Evolutionary conservation across 1,140 invertebrate species (phyloP).

Genomic region (Drosophila sp.): DNA sequence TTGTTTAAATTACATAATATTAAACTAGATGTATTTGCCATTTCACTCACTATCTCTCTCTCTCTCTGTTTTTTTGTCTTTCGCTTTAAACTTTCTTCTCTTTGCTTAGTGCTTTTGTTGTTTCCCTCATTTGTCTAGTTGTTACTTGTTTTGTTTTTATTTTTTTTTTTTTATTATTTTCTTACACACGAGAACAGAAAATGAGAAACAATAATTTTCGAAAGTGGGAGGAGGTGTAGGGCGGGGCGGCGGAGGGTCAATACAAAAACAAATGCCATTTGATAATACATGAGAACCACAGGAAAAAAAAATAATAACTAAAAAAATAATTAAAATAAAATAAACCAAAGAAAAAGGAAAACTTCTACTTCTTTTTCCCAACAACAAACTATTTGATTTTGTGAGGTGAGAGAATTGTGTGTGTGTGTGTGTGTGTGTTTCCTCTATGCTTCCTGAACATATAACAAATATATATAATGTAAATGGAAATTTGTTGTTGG

Average conservation of each 20-base stretch:
- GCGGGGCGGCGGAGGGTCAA: slow-evolving; percentile 5
- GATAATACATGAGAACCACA: slow-evolving; percentile 66
- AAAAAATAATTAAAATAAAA: slow-evolving; percentile 62
- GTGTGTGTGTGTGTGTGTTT: slow-evolving; percentile 22
- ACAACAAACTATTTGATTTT: slow-evolving; percentile 30
- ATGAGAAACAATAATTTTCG: not conserved
- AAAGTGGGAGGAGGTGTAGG: not conserved
- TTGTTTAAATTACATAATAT: slow-evolving; percentile 79
- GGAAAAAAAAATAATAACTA: slow-evolving; percentile 33
- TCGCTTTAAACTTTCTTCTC: slow-evolving; percentile 28
- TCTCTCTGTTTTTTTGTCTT: slow-evolving; percentile 34
- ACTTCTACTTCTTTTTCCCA: slow-evolving; percentile 16
- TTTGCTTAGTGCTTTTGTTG: slow-evolving; percentile 41
- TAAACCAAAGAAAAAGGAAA: slow-evolving; percentile 43
- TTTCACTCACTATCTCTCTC: slow-evolving; percentile 34
- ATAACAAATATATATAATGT: slow-evolving; percentile 21
- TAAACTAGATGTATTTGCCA: slow-evolving; percentile 75
- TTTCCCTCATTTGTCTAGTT: slow-evolving; percentile 70
- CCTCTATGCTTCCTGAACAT: slow-evolving; percentile 23
- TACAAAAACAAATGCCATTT: slow-evolving; percentile 58
- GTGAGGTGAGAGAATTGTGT: slow-evolving; percentile 27
- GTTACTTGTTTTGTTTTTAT: slow-evolving; percentile 21
- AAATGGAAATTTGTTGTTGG: slow-evolving; percentile 26
- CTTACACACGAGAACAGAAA: slow-evolving; percentile 28
- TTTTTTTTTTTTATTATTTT: slow-evolving; percentile 20